Evolutionary conservation across 2,797 vertebrate species (phyloP).

Genomic region (Pterois miles): DNA sequence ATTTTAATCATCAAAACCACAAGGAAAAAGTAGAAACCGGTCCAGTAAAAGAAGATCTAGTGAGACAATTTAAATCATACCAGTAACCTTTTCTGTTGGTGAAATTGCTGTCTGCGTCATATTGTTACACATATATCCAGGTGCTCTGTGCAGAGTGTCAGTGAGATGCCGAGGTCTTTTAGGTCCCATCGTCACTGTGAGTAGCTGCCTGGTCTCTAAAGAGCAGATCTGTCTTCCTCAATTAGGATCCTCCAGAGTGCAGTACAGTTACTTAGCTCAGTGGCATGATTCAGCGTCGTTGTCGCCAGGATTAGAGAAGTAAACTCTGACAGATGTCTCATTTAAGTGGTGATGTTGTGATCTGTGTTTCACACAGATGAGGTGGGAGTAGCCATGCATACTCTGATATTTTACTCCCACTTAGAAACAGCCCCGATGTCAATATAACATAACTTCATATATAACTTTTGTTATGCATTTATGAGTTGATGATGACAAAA

Average conservation of each 20-base stretch:
- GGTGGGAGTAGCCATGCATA: not conserved
- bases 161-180: not conserved
- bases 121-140: slow-evolving; percentile 1
- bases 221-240: slow-evolving; percentile 58
- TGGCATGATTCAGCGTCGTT: slow-evolving; percentile 46
- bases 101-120: not conserved
- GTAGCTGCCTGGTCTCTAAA: slow-evolving; percentile 52
- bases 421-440: not conserved
- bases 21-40: not conserved
- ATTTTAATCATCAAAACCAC: not conserved
- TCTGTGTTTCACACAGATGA: slow-evolving; percentile 37
- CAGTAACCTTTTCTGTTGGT: not conserved
- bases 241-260: slow-evolving; percentile 58
- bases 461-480: not conserved
- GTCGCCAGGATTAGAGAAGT: slow-evolving; percentile 13
- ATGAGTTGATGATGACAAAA: not conserved
- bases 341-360: slow-evolving; percentile 30
- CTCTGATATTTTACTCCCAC: not conserved
- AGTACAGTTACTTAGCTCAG: slow-evolving; percentile 50
- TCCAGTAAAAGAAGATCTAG: not conserved
- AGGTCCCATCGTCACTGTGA: slow-evolving; percentile 26
- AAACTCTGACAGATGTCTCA: slow-evolving; percentile 2
- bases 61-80: not conserved
- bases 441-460: not conserved
- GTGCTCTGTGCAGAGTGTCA: not conserved